Base-by-base conservation (phyloP, 1,140 invertebrate species). In the Drosophila prosaltans region DNA sequence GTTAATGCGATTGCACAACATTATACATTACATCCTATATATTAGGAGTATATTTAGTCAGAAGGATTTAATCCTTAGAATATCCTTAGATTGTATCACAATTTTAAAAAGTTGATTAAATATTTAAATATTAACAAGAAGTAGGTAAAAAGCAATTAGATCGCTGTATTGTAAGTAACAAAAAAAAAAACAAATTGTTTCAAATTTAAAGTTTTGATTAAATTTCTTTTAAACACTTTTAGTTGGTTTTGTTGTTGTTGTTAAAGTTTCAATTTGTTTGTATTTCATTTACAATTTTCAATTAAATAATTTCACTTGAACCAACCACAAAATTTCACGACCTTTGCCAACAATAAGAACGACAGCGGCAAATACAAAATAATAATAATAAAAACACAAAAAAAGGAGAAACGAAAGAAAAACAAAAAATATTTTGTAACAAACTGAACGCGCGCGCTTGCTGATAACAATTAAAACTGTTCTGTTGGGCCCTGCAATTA, bases 401-500 rank as follows among this genome's bases (percentile, higher is more conserved):
- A 30, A 69, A 58, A 43, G 54, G 10, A 57, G 32, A n/a, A 43
- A 16, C 41, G 41, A 4, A 43, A n/a, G 41, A 43, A 43, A 43
- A 43, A 43, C 10, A 43, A 43, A 48, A 48, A 24, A 59, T 63
- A 57, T 61, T 39, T 65, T 69, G 48, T 67, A 54, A 69, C 74
- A 61, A 72, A 83, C 84, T 65, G 83, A 89, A 72, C 83, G 71
- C 77, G 80, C 77, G 61, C 80, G 83, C 76, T 89, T 83, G 73
- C 80, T 88, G 80, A 89, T 71, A 89, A 78, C 83, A 89, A 88
- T 84, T 88, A 88, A 88, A 80, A 79, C 28, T 64, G 69, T 72
- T 84, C 59, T 79, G 77, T 65, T 60, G 83, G 71, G 69, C 55
- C 28, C 68, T 69, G 65, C 80, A 84, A 73, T 89, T 89, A 89